Conservation (phyloP, 2,888 invertebrate species). For the Dryomyza anilis region DNA sequence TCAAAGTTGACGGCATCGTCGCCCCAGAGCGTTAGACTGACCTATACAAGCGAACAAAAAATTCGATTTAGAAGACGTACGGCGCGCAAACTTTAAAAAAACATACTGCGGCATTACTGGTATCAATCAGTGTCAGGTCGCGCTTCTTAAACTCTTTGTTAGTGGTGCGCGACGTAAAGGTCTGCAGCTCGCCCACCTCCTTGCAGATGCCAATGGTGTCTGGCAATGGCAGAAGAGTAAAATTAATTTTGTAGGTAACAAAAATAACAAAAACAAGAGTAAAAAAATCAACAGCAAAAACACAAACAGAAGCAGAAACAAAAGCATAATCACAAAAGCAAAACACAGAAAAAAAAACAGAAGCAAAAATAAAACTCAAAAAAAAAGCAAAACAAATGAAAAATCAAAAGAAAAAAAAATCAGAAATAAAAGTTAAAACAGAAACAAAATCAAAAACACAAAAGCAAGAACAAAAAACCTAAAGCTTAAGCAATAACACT, state of each 20-base stretch:
- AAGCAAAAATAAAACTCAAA: too few species aligned
- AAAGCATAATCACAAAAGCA: not conserved
- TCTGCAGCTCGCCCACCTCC: conserved; percentile 71
- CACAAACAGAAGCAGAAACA: not conserved
- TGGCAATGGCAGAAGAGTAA: conserved; percentile 45
- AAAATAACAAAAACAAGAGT: not conserved
- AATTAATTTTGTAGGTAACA: too few species aligned
- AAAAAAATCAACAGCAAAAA: not conserved
- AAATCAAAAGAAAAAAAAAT: too few species aligned
- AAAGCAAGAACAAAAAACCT: too few species aligned
- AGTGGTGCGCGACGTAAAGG: conserved; percentile 73
- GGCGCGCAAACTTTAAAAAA: not conserved
- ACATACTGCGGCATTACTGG: conserved; percentile 73
- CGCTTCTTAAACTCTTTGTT: conserved; percentile 88
- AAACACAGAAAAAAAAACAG: too few species aligned
- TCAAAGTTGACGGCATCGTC: conserved; percentile 85
- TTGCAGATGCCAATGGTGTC: conserved; percentile 92
- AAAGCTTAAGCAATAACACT: too few species aligned
- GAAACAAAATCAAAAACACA: too few species aligned
- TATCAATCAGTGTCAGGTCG: conserved; percentile 86
- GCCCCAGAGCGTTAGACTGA: conserved; percentile 90
- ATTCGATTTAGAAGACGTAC: not conserved
- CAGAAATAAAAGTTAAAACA: too few species aligned
- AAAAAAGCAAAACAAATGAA: too few species aligned
- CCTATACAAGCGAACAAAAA: conserved; percentile 60